Evolutionary conservation across 1,140 invertebrate species (phyloP), one percentile per base, ranked within the genome.

Genomic region (Eriosoma lanigerum): DNA sequence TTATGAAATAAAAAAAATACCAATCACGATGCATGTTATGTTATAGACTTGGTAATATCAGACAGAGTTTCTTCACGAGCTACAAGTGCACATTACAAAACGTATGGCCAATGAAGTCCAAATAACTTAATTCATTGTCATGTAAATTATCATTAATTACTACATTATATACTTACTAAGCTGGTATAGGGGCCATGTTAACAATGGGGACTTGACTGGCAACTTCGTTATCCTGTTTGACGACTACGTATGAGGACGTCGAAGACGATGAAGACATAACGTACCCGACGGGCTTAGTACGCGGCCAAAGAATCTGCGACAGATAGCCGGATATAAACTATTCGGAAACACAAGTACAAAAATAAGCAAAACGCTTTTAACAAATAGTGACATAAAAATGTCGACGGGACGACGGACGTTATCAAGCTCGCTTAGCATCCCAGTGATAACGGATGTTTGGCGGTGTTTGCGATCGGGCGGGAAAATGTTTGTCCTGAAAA

Each of bases 401-500:
- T 78, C 75, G 75, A 78, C 56, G 75, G 50, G 52, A 60, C 26
- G 72, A 19, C 38, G 73, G 1, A 56, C 38, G 75, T 78, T 78
- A 78, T 78, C 75, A 78, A 60, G 32, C 50, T 76, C 29, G 32
- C 73, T 76, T 76, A 32, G 75, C 75, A 78, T 78, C 21, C 56
- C 26, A 78, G 56, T 78, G 75, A 78, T 78, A 78, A 78, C 54
- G 54, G 17, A 78, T 78, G 75, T 78, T 78, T 78, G 75, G 75
- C 75, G 75, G 75, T 26, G 75, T 58, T 78, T 29, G 56, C 13
- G 56, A 62, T 26, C 75, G 75, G 54, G 75, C 75, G 75, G 75
- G 75, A 78, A 78, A 78, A 78, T 24, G 9, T 9, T 19, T 48
- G 38, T 19, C 21, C 56, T 8, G 21, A 17, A 17, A 46, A 60